phyloP scores from a whole-genome alignment of 1,140 invertebrate species.

The Delia radicum region DNA sequence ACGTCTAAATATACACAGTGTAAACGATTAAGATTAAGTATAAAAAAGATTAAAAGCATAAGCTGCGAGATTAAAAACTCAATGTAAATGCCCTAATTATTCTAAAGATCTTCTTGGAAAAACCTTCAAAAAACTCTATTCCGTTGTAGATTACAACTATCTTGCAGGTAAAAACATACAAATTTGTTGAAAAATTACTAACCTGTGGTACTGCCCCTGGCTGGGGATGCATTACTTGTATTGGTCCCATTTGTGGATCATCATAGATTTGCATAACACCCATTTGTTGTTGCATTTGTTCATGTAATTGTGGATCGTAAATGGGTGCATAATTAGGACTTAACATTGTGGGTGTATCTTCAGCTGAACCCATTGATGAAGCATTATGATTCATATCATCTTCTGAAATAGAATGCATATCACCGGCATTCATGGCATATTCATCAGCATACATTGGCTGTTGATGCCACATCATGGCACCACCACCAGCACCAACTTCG shows the following conservation, averaged over 20 bases:
- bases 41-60: too few relatives aligned
- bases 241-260: constrained; percentile 40
- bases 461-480: constrained; percentile 41
- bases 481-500: constrained; percentile 31
- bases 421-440: constrained; percentile 36
- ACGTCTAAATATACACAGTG: too few relatives aligned
- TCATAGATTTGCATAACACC: constrained; percentile 51
- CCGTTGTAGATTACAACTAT: too few relatives aligned
- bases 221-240: constrained; percentile 43
- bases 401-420: constrained; percentile 31
- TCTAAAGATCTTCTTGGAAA: too few relatives aligned
- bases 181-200: constrained; percentile 6
- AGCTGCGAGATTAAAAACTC: too few relatives aligned
- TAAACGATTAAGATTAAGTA: too few relatives aligned
- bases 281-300: constrained; percentile 49
- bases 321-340: constrained; percentile 49
- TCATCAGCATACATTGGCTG: constrained; percentile 45
- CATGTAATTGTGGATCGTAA: constrained; percentile 49
- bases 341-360: constrained; percentile 45
- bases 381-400: constrained; percentile 51
- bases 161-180: too few relatives aligned
- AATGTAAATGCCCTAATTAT: too few relatives aligned
- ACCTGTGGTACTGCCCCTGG: constrained; percentile 30
- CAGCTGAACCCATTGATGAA: constrained; percentile 38
- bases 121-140: too few relatives aligned